Evolutionary conservation across 2,113 vertebrate species (phyloP), one percentile per base, ranked within the genome.

Genomic region (Cacatua alba): DNA sequence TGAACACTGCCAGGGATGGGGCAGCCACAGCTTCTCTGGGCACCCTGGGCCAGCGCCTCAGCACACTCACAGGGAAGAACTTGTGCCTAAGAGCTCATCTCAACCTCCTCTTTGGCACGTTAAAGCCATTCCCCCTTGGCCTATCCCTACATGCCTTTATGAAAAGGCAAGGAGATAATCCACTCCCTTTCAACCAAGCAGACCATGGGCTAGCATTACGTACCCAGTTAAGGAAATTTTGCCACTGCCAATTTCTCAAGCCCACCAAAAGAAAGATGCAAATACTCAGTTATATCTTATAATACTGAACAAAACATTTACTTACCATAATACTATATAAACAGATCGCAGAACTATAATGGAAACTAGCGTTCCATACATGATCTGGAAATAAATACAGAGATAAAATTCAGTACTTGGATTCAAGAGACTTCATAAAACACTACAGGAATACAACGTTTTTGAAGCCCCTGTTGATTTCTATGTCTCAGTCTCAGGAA

Each of bases 281-380:
- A 90, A 70, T 16, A 3, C 3, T 6, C 65, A 21, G 19, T 16
- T 52, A 2, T 26, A 70, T 16, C 13, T 75, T 41, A 51, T 0
- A 52, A 72, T 7, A 11, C 10, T 75, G 15, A 84, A 82, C 5
- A 35, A 37, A 81, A 70, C 1, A 0, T 10, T 57, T 78, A 98
- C 99, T 98, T 97, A 99, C 99, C 99, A 99, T 81, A 99, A 99
- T 62, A 99, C 99, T 97, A 99, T 99, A 98, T 99, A 99, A 97
- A 99, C 96, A 57, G 99, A 99, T 48, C 99, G 98, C 35, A 99
- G 95, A 72, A 99, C 99, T 71, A 99, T 97, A 87, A 98, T 98
- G 75, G 98, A 98, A 55, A 99, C 99, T 39, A 99, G 97, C 2
- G 98, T 97, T 64, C 99, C 99, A 83, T 99, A 99, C 99, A 99